Evolutionary conservation across 2,888 invertebrate species (phyloP).

Genomic region (Cephus sareptanus): DNA sequence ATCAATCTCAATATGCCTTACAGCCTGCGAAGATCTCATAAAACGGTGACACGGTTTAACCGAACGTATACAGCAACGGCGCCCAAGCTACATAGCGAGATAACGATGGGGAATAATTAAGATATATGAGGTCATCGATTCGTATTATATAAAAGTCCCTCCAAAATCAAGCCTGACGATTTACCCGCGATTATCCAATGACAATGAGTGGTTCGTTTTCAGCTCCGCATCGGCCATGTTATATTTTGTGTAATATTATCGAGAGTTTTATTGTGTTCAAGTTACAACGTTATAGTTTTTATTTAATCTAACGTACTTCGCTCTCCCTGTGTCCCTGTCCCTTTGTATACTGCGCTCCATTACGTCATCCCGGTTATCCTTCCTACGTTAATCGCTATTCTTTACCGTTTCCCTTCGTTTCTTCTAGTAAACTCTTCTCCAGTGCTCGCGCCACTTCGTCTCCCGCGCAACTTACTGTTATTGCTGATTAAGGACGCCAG

Average conservation of each 20-base stretch:
- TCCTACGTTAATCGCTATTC: not conserved
- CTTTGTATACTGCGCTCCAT: not conserved
- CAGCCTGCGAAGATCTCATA: not conserved
- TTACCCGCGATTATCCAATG: not conserved
- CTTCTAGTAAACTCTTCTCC: not conserved
- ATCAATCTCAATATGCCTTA: not conserved
- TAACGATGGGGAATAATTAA: not conserved
- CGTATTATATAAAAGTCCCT: not conserved
- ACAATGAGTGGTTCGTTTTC: constrained; percentile 30
- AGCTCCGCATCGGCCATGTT: constrained; percentile 48
- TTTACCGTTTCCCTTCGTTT: not conserved
- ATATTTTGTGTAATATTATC: constrained; percentile 41
- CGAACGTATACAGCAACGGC: not conserved
- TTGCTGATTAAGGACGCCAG: not conserved
- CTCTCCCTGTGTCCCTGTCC: constrained; percentile 1
- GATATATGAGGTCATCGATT: not conserved
- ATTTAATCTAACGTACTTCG: constrained; percentile 24
- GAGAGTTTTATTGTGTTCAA: constrained; percentile 42
- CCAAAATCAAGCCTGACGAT: not conserved
- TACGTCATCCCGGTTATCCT: constrained; percentile 19
- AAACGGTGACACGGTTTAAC: not conserved
- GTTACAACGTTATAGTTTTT: constrained; percentile 35
- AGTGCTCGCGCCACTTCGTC: not conserved
- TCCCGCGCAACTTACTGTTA: not conserved
- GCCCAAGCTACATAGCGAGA: not conserved